These are phyloP conservation scores for Drosophila ohnishii DNA, from an alignment of 1,140 invertebrate species.

Conservation along the genomic window DNA sequence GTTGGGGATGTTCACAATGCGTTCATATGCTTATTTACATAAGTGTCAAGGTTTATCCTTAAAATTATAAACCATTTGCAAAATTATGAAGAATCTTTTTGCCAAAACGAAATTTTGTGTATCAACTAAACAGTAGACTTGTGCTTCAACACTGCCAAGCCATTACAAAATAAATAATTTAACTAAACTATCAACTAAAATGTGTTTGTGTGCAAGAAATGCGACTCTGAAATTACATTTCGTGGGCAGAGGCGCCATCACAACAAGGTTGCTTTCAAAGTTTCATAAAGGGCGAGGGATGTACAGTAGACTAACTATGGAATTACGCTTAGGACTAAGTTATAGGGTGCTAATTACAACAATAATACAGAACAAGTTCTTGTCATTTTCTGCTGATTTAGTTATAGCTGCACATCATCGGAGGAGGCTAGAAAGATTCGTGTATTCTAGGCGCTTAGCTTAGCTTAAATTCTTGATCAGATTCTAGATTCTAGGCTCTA, in stretches of 20 bases:
- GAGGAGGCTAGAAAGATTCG: constrained; percentile 50
- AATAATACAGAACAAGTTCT: constrained; percentile 63
- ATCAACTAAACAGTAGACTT: constrained; percentile 33
- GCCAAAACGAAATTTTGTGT: constrained; percentile 76
- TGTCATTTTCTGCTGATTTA: constrained; percentile 60
- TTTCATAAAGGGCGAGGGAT: constrained; percentile 28
- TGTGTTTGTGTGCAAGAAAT: constrained; percentile 54
- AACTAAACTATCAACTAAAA: constrained; percentile 75
- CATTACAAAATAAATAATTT: constrained; percentile 76
- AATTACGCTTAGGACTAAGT: constrained; percentile 54
- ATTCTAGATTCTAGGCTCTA: constrained; percentile 43
- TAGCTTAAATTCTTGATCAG: constrained; percentile 55
- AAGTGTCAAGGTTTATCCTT: constrained; percentile 60
- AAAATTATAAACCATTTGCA: constrained; percentile 56
- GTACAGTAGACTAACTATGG: constrained; percentile 55
- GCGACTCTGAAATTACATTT: constrained; percentile 66
- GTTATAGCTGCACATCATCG: constrained; percentile 37
- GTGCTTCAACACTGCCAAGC: constrained; percentile 49
- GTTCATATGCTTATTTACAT: constrained; percentile 68
- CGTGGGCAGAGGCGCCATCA: constrained; percentile 43
- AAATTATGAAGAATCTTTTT: constrained; percentile 83
- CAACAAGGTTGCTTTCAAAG: constrained; percentile 58
- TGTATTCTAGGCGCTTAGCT: constrained; percentile 59
- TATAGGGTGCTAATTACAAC: constrained; percentile 50
- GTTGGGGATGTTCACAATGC: constrained; percentile 66